Base-by-base conservation (phyloP, 2,888 invertebrate genomes). In the Hemistola chrysoprasaria region DNA sequence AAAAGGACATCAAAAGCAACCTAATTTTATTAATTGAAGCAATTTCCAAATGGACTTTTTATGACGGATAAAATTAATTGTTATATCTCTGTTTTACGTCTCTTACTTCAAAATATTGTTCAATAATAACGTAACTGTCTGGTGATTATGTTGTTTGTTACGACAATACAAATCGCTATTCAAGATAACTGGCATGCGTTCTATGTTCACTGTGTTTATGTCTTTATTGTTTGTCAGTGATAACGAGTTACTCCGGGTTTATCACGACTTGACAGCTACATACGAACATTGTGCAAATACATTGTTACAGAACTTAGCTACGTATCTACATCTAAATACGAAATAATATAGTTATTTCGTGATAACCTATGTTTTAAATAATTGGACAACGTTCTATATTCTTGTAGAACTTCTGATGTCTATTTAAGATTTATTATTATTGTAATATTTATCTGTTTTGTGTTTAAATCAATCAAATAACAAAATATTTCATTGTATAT, bases 141-240 rank as follows among this genome's bases (percentile, higher is more conserved):
- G 24, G 31, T 33, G 45, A 50, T 55, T 57, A 59, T 53, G 47
- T 45, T 57, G 53, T 59, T 61, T 56, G 59, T 60, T 54, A 56
- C 59, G 49, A 55, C 53, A 59, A 37, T 48, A 56, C 49, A 43
- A 34, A 48, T 56, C 44, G 51, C 46, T 54, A 59, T 63, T 65
- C 16, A 61, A 62, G 67, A 70, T 68, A 66, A 58, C 50, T 43
- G 50, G 49, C 47, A 51, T 53, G 36, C 33, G 53, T 54, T 56
- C 50, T 48, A 50, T 44, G 54, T 55, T 47, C 40, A 47, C 47
- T 39, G 45, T 68, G 68, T 73, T 73, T 71, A 69, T 66, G 67
- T 75, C 71, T 74, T 59, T 73, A 74, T 78, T 81, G 77, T 80
- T 73, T 73, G 71, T 70, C 61, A 62, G 55, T 69, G 82, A 83